Evolutionary conservation across 37 sponge, comb jelly and placozoan genomes (phyloP).

Genomic region (Axinella damicornis): DNA sequence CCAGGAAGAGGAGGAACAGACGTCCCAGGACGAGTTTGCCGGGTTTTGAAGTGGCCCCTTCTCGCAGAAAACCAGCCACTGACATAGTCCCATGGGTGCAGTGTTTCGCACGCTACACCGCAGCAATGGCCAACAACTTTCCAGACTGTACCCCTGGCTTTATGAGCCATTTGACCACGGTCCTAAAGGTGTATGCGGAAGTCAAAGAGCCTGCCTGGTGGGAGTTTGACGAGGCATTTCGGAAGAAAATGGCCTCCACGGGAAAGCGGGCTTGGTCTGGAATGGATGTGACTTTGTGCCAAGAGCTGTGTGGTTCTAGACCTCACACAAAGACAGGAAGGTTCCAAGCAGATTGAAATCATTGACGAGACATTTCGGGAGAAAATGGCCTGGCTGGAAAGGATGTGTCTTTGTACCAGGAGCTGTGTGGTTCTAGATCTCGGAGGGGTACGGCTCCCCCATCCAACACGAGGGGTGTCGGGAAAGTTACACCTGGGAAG

Average conservation of each 20-base stretch:
- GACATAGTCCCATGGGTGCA: conserved; percentile 15
- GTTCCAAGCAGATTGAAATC: neutral
- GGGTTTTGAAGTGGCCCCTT: neutral
- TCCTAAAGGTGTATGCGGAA: conserved; percentile 4
- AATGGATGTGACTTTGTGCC: conserved; percentile 19
- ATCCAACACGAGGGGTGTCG: no score
- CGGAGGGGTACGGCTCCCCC: no score
- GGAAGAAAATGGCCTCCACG: conserved; percentile 18
- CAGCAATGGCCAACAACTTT: neutral
- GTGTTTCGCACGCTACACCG: neutral
- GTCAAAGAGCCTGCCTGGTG: conserved; percentile 10
- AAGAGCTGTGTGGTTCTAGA: conserved; percentile 4
- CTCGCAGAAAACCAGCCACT: neutral
- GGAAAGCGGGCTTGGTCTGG: neutral
- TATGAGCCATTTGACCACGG: neutral
- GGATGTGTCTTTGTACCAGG: conserved; percentile 31
- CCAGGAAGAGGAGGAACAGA: no score
- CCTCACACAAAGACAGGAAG: neutral
- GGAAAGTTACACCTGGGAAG: no score
- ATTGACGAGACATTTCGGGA: conserved; percentile 18
- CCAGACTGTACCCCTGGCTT: conserved; percentile 9
- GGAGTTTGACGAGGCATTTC: conserved; percentile 20
- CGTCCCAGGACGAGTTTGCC: no score
- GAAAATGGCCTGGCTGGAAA: conserved; percentile 12
- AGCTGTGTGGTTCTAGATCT: neutral